Base-by-base conservation (phyloP, 2,888 invertebrate genomes). In the Caenorhabditis imperialis region DNA sequence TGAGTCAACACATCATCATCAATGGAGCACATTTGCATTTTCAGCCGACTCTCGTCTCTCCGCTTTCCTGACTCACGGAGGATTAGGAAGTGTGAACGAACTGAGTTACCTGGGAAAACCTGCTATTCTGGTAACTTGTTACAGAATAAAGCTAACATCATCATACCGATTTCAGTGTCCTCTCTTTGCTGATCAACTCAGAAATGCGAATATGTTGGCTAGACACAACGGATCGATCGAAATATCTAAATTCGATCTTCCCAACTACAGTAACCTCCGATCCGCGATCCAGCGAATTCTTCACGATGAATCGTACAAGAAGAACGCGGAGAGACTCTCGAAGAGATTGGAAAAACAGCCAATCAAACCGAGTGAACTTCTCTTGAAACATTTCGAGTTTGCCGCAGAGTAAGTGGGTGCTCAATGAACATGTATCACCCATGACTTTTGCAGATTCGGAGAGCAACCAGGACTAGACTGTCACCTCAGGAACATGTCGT, bases 161-260 rank as follows among this genome's bases (percentile, higher is more conserved):
- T 45, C 22, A 8, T 23, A 5, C 16, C 27, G 4, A 38, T 35
- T 76, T 16, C 27, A 63, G 75, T 60, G 77, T 25, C 76, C 78
- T 1, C 45, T 78, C 2, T 78, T 78, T 30, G 74, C 63, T 6
- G 78, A 78, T 44, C 78, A 78, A 37, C 27, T 60, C 8, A 54
- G 76, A 8, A 78, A 78, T 30, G 42, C 48, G 6, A 54, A 45
- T 33, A 73, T 61, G 65, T 33, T 76, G n/a, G 48, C 58, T 14
- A 47, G 76, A 5, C 74, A 73, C n/a, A 73, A 69, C 16, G 55
- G 53, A 22, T 60, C 72, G 2, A 55, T 69, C 18, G 42, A 57
- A 27, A 55, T 78, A 4, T 44, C 57, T 0, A 77, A 77, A 60
- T 40, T 54, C 35, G 70, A 77, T 38, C 47, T 77, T 0, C 45